phyloP scores from a whole-genome alignment of 2,797 vertebrate species.

The Tiaroga cobitis region DNA sequence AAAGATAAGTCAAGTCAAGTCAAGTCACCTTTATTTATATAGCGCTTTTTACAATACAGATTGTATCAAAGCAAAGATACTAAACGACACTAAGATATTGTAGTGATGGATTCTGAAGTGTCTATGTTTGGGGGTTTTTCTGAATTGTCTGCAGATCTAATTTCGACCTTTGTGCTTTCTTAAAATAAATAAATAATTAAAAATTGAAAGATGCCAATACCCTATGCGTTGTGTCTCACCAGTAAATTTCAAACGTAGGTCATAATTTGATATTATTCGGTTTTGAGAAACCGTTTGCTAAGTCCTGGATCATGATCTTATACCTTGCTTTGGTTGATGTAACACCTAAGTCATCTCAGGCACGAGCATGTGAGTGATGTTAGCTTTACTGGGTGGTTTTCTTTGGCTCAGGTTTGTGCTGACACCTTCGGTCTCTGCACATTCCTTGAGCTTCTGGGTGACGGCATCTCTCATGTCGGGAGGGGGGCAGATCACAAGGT shows the following conservation, averaged over 20 bases:
- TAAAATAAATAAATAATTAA: not conserved
- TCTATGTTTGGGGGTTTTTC: not conserved
- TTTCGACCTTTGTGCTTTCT: not conserved
- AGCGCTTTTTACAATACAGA: too few relatives aligned
- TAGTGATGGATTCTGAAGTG: not conserved
- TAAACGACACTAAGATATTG: not conserved
- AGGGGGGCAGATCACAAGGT: constrained; percentile 34
- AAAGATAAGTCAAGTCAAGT: too few relatives aligned
- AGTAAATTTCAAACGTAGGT: not conserved
- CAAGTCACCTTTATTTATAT: too few relatives aligned
- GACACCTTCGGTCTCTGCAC: constrained; percentile 52
- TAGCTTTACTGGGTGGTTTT: constrained; percentile 58
- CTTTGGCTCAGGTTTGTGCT: constrained; percentile 63
- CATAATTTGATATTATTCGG: not conserved
- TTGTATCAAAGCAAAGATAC: too few relatives aligned
- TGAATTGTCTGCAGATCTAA: not conserved
- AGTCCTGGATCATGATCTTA: constrained; percentile 38
- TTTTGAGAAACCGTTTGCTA: constrained; percentile 42
- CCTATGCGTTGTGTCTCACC: not conserved
- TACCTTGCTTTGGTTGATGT: constrained; percentile 44
- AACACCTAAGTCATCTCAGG: constrained; percentile 48
- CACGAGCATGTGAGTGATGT: constrained; percentile 58
- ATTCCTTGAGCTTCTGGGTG: constrained; percentile 55
- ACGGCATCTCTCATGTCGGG: constrained; percentile 35
- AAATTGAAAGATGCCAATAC: not conserved